Conservation (phyloP, 2,888 invertebrate species). For the Torymus tubicola region DNA sequence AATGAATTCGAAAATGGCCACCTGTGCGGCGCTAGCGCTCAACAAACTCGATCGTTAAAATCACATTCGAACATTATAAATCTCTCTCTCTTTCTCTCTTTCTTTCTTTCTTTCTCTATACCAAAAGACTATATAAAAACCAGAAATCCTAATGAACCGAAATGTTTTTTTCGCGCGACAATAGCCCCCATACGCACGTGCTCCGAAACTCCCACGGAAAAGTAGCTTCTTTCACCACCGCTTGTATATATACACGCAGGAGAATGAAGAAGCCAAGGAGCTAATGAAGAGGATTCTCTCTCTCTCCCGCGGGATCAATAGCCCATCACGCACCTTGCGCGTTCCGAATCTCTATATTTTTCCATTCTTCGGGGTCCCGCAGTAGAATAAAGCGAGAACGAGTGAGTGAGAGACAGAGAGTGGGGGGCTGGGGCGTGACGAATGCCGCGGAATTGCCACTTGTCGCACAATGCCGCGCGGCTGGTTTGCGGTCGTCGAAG, state of each 20-base stretch:
- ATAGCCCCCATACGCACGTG: background rate
- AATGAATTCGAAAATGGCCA: slow-evolving; percentile 49
- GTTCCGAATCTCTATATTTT: background rate
- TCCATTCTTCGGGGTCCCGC: no score
- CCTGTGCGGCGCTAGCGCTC: slow-evolving; percentile 8
- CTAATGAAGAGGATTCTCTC: slow-evolving; percentile 41
- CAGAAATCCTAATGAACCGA: slow-evolving; percentile 45
- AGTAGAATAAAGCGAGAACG: slow-evolving; percentile 16
- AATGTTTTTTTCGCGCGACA: slow-evolving; percentile 49
- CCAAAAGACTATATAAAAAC: background rate
- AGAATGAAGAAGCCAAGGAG: background rate
- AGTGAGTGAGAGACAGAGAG: slow-evolving; percentile 11
- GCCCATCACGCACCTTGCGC: slow-evolving; percentile 33
- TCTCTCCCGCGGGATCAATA: slow-evolving; percentile 37
- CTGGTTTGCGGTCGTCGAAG: slow-evolving; percentile 60
- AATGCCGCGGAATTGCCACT: slow-evolving; percentile 63
- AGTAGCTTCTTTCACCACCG: slow-evolving; percentile 14
- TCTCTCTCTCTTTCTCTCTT: slow-evolving; percentile 5
- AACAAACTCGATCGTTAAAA: slow-evolving; percentile 50
- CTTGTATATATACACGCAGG: background rate
- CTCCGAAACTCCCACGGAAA: slow-evolving; percentile 52
- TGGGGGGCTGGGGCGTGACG: slow-evolving; percentile 58
- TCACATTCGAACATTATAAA: slow-evolving; percentile 50
- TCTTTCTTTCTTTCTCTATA: background rate
- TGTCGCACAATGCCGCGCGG: slow-evolving; percentile 63